Percentiles rank a stretch among this genome's conserved stretches.
phyloP scores from a whole-genome alignment of 2,113 vertebrate species.

The Solea senegalensis region DNA sequence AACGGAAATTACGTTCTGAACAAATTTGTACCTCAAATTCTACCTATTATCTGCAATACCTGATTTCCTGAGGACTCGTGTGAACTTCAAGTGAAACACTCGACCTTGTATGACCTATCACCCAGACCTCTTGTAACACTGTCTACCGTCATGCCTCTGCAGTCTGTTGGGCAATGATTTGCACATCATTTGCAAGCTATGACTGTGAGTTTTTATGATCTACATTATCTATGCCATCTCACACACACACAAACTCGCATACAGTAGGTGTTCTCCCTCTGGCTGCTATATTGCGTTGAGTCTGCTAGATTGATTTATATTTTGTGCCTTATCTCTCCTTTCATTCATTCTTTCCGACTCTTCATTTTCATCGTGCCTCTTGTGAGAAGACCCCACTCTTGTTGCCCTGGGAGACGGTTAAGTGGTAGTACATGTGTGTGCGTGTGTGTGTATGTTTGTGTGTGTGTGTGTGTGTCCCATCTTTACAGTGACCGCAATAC shows the following conservation, averaged over 20 bases:
- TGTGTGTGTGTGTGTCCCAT: neutral
- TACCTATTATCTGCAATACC: neutral
- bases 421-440: constrained; percentile 32
- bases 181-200: neutral
- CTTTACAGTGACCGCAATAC: constrained; percentile 45
- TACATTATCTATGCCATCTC: neutral
- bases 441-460: neutral
- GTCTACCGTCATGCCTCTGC: neutral
- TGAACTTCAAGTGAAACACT: no score
- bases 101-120: neutral
- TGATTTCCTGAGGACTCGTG: neutral
- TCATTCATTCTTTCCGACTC: constrained; percentile 28
- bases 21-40: no score
- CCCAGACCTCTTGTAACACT: neutral
- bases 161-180: neutral
- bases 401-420: constrained; percentile 75
- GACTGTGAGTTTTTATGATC: no score
- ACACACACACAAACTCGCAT: neutral
- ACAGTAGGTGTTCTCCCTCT: constrained; percentile 17
- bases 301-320: constrained; percentile 37
- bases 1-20: no score
- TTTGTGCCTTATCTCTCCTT: constrained; percentile 38
- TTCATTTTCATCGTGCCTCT: constrained; percentile 56
- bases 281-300: constrained; percentile 30
- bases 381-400: constrained; percentile 58